Percentiles rank a stretch among this genome's conserved stretches.
phyloP scores from a whole-genome alignment of 2,888 invertebrate species.

The Eristalinus sepulchralis region DNA sequence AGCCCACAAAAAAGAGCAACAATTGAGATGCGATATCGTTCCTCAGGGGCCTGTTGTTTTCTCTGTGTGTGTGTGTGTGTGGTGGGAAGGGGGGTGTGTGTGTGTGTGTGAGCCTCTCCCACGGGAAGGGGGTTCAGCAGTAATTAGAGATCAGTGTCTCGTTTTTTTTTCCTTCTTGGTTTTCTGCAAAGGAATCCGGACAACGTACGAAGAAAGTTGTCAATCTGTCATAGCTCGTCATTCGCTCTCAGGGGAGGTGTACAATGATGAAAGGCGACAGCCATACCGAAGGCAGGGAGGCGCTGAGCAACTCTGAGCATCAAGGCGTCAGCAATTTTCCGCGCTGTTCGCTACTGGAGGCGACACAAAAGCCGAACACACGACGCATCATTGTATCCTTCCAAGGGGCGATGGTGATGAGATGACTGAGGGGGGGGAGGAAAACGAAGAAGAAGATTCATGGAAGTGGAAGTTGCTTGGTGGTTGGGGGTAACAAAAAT shows the following conservation, averaged over 20 bases:
- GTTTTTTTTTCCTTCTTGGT: conserved; percentile 8
- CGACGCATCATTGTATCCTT: neutral
- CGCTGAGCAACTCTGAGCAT: conserved; percentile 25
- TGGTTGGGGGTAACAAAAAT: neutral
- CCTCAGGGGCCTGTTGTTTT: neutral
- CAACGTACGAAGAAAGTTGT: conserved; percentile 12
- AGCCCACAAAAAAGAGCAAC: neutral
- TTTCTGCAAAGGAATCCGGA: neutral
- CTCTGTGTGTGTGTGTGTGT: neutral
- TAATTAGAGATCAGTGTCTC: conserved; percentile 49
- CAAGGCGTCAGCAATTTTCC: neutral
- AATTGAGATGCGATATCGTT: neutral
- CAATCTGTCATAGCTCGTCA: conserved; percentile 48
- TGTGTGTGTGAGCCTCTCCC: neutral
- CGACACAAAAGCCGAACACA: neutral
- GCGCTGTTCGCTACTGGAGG: neutral
- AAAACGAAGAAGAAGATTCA: too few species aligned
- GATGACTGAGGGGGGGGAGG: neutral
- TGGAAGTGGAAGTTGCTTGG: neutral
- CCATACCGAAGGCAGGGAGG: neutral
- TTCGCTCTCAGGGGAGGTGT: conserved; percentile 51
- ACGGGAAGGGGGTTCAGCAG: neutral
- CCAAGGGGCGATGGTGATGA: neutral
- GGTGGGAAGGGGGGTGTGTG: conserved; percentile 9
- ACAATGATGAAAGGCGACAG: conserved; percentile 48